Base-by-base conservation (phyloP, 2,797 vertebrate species). In the Aphelocoma californica region DNA sequence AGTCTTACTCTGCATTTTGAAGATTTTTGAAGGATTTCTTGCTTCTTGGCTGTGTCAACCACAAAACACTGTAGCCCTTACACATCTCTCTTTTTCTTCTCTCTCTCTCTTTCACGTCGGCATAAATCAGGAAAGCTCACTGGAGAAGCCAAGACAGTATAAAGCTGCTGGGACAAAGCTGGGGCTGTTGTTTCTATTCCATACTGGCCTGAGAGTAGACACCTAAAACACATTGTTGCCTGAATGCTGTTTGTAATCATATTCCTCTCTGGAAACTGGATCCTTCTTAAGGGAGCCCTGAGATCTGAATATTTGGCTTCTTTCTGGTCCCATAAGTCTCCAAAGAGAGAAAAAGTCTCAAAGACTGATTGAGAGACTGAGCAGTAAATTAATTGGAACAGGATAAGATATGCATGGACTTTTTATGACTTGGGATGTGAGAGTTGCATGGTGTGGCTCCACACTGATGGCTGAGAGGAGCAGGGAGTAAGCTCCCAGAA, bases 1-100 rank as follows among this genome's bases (percentile, higher is more conserved):
- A 58, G 66, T 61, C 66, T 94, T 86, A 86, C 6, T 7, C 44
- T 86, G 56, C 51, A 29, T 89, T 91, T 92, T 95, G 32, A 73
- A 82, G 58, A n/a, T 50, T 88, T 87, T 86, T 78, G 75, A 91
- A 40, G 83, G 31, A 83, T 92, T 89, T 79, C 45, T 80, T 60
- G 5, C 25, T 69, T 81, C 74, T 96, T 95, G 84, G 53, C 75
- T 56, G 4, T 23, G 29, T 67, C 53, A 71, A 6, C 71, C 50
- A 67, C 18, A 80, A 81, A 94, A 42, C 26, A 14, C 64, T 71
- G 51, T 34, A 90, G 62, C 7, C 24, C 67, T 78, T 56, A 61
- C 51, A 80, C 45, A 47, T 50, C 15, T 56, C 29, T 72, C 54
- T 85, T 75, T 81, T 79, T 17, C 25, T 18, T 17, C 20, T 72